Percentiles rank a stretch among this genome's conserved stretches.
These are phyloP conservation scores for Molorchus minor DNA, from an alignment of 2,888 invertebrate species.

Conservation along the genomic window DNA sequence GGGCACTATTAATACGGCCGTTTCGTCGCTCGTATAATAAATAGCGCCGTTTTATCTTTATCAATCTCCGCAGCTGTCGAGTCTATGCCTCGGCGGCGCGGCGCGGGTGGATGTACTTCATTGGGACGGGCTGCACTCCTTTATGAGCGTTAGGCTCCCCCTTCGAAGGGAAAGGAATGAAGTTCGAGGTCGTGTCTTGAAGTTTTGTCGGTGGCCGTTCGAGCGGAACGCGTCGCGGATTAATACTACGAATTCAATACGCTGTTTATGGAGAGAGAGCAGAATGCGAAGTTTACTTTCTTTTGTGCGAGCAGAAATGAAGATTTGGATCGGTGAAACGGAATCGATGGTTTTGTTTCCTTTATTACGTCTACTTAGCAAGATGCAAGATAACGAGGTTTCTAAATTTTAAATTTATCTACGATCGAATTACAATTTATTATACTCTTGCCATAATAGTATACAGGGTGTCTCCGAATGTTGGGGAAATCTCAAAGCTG, in stretches of 20 bases:
- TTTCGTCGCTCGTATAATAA: slow-evolving; percentile 8
- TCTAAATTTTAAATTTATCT: no score
- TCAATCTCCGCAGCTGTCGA: slow-evolving; percentile 28
- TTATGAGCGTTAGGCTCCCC: slow-evolving; percentile 3
- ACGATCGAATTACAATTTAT: no score
- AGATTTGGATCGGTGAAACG: no score
- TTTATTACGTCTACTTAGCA: no score
- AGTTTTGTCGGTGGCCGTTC: slow-evolving; percentile 4
- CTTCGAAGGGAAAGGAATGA: slow-evolving; percentile 8
- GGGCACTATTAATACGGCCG: slow-evolving; percentile 17
- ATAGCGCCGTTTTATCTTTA: slow-evolving; percentile 26
- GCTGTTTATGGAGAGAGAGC: no score
- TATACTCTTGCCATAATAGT: no score
- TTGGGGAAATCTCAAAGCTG: no score
- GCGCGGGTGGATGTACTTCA: slow-evolving; percentile 13
- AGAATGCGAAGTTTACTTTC: no score
- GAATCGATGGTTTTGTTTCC: no score
- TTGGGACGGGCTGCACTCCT: slow-evolving; percentile 2
- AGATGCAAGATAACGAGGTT: no score
- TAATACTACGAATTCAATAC: slow-evolving; percentile 1
- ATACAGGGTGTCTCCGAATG: no score
- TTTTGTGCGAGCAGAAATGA: no score
- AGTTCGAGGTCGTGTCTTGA: neutral
- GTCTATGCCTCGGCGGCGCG: neutral
- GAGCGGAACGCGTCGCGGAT: slow-evolving; percentile 1